These are phyloP conservation scores for Platycercus adscitus DNA, from an alignment of 2,113 vertebrate genomes.

Conservation along the genomic window DNA sequence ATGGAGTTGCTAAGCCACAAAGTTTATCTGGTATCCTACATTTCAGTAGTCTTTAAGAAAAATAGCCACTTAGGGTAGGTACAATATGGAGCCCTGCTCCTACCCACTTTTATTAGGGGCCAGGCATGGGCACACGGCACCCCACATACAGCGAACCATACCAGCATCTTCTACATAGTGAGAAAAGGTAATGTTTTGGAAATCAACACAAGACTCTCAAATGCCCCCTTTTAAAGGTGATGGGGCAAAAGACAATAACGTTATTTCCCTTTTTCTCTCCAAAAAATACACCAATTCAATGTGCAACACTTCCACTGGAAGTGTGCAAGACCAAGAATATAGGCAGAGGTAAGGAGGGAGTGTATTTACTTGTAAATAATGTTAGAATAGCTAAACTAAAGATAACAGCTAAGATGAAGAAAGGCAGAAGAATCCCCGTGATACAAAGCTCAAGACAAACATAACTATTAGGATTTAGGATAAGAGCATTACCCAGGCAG, in stretches of 20 bases:
- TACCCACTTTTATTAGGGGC: not conserved
- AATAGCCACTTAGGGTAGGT: not conserved
- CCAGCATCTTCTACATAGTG: not conserved
- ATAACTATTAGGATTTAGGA: not conserved
- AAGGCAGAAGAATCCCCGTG: not conserved
- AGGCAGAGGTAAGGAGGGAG: not conserved
- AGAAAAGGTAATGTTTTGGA: not conserved
- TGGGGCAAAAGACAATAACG: not conserved
- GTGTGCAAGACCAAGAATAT: not conserved
- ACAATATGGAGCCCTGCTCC: not conserved
- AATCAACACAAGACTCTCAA: not conserved
- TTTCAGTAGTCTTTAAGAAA: not conserved
- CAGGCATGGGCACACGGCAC: not conserved
- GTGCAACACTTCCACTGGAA: not conserved
- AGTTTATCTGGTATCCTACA: not conserved
- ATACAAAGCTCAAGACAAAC: slow-evolving; percentile 7
- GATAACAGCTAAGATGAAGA: not conserved
- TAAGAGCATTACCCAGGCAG: slow-evolving; percentile 18
- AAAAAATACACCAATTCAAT: not conserved
- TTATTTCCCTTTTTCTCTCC: not conserved
- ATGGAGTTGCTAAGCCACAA: slow-evolving; percentile 23
- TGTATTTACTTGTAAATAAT: not conserved
- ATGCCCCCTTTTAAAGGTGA: not conserved
- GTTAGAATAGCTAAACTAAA: not conserved
- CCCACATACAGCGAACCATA: not conserved